Conservation (phyloP, 2,797 vertebrate genomes). For the Rhabdomys pumilio region DNA sequence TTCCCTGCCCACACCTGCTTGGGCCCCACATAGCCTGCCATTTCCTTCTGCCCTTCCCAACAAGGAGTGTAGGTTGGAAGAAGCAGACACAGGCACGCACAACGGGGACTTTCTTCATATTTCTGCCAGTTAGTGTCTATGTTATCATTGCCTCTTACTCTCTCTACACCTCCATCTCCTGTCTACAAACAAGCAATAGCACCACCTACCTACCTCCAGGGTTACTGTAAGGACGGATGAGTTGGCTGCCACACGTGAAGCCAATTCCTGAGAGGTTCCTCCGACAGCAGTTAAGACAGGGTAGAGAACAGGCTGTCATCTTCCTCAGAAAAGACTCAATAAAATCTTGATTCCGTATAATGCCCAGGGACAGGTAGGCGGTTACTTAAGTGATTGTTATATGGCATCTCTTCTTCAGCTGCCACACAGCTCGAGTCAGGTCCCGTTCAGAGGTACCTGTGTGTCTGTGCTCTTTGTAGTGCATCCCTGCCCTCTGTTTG, state of each 20-base stretch:
- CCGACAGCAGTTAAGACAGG: neutral
- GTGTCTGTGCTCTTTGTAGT: neutral
- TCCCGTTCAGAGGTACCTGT: neutral
- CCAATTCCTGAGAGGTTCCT: constrained; percentile 7
- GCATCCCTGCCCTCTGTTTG: neutral
- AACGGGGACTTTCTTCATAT: constrained; percentile 80
- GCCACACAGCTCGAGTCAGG: neutral
- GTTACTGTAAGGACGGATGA: neutral
- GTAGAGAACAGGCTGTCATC: neutral
- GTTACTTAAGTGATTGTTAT: constrained; percentile 21
- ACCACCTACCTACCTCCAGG: constrained; percentile 84
- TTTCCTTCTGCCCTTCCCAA: neutral
- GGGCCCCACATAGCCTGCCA: no score
- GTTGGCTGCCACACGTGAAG: neutral
- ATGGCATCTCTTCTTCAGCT: neutral
- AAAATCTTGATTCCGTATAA: neutral
- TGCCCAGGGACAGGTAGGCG: neutral
- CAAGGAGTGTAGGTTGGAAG: neutral
- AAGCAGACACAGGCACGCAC: neutral
- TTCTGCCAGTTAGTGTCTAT: constrained; percentile 84
- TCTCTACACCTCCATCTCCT: constrained; percentile 85
- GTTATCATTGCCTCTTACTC: constrained; percentile 69
- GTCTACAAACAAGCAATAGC: constrained; percentile 83
- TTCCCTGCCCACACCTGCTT: neutral
- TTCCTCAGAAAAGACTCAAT: constrained; percentile 50